Evolutionary conservation across 2,113 vertebrate genomes (phyloP).

Genomic region (Cinclus mexicanus): DNA sequence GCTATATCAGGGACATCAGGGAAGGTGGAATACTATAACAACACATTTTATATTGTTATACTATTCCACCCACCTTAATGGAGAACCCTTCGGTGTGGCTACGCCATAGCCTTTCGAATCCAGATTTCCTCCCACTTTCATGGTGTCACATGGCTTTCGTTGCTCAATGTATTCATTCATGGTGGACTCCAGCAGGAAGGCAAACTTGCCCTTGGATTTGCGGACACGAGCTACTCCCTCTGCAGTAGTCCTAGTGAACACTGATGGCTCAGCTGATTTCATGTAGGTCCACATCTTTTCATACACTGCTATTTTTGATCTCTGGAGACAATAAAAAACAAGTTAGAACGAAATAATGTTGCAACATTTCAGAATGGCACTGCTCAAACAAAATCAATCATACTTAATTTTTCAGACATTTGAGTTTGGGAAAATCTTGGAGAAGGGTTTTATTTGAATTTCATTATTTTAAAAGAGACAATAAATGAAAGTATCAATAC

Average conservation of each 20-base stretch:
- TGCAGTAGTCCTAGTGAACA: constrained; percentile 96
- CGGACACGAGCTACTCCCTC: constrained; percentile 97
- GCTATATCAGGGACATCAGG: constrained; percentile 93
- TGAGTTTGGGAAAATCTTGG: background rate
- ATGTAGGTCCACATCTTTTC: constrained; percentile 99
- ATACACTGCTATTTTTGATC: constrained; percentile 99
- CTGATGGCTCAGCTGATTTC: constrained; percentile 96
- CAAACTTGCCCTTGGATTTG: constrained; percentile 99
- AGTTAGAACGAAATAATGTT: constrained; percentile 63
- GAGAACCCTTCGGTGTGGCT: constrained; percentile 98
- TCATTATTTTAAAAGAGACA: background rate
- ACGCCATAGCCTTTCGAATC: constrained; percentile 99
- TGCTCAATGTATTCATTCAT: constrained; percentile 99
- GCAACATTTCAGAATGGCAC: background rate
- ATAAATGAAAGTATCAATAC: background rate
- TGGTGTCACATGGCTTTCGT: constrained; percentile 98
- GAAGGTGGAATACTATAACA: constrained; percentile 99
- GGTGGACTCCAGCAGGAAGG: constrained; percentile 98
- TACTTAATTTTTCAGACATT: background rate
- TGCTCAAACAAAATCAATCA: background rate
- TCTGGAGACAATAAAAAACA: constrained; percentile 81
- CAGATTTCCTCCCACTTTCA: constrained; percentile 99
- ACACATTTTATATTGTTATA: constrained; percentile 96
- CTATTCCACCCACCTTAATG: constrained; percentile 99
- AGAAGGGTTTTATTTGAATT: background rate